phyloP scores from a whole-genome alignment of 2,113 vertebrate genomes.

The Syngnathus scovelli region DNA sequence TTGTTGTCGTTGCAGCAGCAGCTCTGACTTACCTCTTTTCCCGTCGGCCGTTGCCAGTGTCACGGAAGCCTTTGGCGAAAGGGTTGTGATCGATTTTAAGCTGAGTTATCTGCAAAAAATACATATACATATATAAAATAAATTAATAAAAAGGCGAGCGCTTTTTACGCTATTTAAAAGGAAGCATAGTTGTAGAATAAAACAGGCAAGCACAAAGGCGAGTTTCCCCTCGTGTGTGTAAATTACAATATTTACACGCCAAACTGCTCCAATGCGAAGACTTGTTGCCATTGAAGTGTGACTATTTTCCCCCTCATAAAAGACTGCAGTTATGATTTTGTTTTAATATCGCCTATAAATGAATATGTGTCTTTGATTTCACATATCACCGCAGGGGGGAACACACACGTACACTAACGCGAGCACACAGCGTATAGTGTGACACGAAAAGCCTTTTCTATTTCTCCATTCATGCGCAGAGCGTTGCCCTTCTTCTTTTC shows the following conservation, averaged over 20 bases:
- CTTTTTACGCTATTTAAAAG: background rate
- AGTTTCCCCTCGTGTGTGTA: background rate
- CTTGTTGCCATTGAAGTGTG: constrained; percentile 16
- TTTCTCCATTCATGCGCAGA: constrained; percentile 42
- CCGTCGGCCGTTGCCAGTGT: constrained; percentile 94
- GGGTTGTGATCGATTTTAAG: constrained; percentile 99
- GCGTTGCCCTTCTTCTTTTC: constrained; percentile 35
- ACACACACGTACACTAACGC: constrained; percentile 32
- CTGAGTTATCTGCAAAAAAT: constrained; percentile 84
- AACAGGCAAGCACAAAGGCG: background rate
- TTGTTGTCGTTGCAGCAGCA: background rate
- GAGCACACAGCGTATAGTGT: constrained; percentile 32
- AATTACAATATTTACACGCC: background rate
- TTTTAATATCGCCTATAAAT: constrained; percentile 2
- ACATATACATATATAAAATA: background rate
- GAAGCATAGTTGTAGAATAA: background rate
- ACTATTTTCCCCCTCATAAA: background rate
- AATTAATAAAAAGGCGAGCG: background rate
- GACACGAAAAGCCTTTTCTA: constrained; percentile 23
- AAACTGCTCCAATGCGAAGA: constrained; percentile 5
- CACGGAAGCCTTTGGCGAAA: constrained; percentile 97
- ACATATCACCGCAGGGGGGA: background rate
- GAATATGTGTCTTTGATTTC: constrained; percentile 12
- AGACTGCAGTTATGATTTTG: constrained; percentile 16
- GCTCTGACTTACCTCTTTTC: constrained; percentile 86